Conservation (phyloP, 35 echinoderm and acorn worm genomes). For the Ophiothrix spiculata region DNA sequence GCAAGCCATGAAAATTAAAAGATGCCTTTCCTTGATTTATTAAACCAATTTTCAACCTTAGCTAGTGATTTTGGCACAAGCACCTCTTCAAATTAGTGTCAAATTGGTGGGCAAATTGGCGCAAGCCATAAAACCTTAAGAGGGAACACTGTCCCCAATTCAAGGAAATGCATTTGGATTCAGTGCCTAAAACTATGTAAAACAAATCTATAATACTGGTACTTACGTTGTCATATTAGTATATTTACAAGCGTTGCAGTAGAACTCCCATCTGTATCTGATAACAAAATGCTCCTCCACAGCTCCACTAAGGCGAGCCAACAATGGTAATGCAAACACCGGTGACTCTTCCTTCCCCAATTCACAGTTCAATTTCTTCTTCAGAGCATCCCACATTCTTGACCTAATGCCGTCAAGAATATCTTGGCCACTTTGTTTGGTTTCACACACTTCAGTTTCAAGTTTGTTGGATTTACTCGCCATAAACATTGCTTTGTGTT, state of each 20-base stretch:
- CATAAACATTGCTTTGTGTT: neutral
- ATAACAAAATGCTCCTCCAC: constrained; percentile 66
- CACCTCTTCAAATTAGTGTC: too few relatives aligned
- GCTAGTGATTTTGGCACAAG: too few relatives aligned
- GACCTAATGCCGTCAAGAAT: constrained; percentile 30
- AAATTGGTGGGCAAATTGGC: too few relatives aligned
- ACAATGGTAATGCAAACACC: constrained; percentile 64
- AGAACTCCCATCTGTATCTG: constrained; percentile 64
- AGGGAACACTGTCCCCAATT: too few relatives aligned
- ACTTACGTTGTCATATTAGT: constrained; percentile 69
- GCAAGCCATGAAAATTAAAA: too few relatives aligned
- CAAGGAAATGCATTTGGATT: too few relatives aligned
- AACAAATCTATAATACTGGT: too few relatives aligned
- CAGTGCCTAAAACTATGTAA: too few relatives aligned
- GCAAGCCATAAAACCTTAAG: too few relatives aligned
- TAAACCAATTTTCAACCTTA: too few relatives aligned
- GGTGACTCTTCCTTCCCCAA: constrained; percentile 61
- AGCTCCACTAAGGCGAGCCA: constrained; percentile 39
- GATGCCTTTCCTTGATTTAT: too few relatives aligned
- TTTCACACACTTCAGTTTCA: neutral
- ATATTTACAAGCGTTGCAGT: constrained; percentile 57
- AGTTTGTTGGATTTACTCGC: neutral
- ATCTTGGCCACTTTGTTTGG: neutral
- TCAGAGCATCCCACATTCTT: constrained; percentile 41
- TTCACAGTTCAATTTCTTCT: constrained; percentile 52